Percentiles rank a stretch among this genome's conserved stretches.
phyloP scores from a whole-genome alignment of 2,113 vertebrate species.

The Brachionichthys hirsutus region DNA sequence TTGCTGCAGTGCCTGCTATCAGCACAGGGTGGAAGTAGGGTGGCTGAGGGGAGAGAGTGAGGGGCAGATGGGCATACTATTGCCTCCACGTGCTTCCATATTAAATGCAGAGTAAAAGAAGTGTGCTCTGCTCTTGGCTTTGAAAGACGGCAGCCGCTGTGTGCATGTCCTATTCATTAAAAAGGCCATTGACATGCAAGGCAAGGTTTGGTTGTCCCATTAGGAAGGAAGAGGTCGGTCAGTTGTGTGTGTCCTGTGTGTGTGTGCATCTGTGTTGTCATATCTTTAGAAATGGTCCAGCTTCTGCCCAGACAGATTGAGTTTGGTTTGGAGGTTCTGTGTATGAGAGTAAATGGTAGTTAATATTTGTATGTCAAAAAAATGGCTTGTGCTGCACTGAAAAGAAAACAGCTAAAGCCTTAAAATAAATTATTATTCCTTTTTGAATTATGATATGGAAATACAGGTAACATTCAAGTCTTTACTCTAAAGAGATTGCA shows the following conservation, averaged over 20 bases:
- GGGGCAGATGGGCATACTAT: constrained; percentile 65
- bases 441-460: too few species aligned
- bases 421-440: too few species aligned
- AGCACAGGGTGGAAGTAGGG: constrained; percentile 54
- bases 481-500: too few species aligned
- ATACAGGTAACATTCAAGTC: too few species aligned
- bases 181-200: constrained; percentile 71
- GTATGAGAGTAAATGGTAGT: too few species aligned
- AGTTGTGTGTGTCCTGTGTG: constrained; percentile 24
- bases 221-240: constrained; percentile 39
- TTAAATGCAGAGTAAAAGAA: constrained; percentile 58
- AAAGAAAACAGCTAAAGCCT: background rate
- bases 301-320: constrained; percentile 19
- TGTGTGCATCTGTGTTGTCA: constrained; percentile 25
- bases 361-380: background rate
- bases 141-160: constrained; percentile 57
- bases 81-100: constrained; percentile 61
- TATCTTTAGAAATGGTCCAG: constrained; percentile 40
- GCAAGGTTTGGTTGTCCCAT: constrained; percentile 68
- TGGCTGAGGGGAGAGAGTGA: constrained; percentile 29
- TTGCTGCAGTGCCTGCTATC: constrained; percentile 77
- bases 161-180: constrained; percentile 70
- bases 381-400: background rate
- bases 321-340: background rate
- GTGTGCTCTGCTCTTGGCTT: constrained; percentile 42